phyloP scores from a whole-genome alignment of 1,140 invertebrate species.

The Leptonema lineaticorne region DNA sequence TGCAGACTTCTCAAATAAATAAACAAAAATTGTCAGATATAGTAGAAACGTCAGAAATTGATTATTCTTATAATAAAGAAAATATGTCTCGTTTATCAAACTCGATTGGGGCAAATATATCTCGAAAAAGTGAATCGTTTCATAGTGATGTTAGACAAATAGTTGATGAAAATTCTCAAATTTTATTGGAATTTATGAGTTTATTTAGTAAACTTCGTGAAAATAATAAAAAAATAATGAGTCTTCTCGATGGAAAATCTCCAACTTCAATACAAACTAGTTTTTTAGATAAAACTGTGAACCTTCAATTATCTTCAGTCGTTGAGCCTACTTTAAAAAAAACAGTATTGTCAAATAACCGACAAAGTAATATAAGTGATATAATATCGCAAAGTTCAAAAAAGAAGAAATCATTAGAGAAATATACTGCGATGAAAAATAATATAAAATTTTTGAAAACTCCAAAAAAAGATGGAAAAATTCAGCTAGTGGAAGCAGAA shows the following conservation, averaged over 20 bases:
- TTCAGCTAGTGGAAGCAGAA: neutral
- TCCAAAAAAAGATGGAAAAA: conserved; percentile 16
- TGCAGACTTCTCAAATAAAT: neutral
- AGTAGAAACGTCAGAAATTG: too few relatives aligned
- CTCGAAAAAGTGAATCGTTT: neutral
- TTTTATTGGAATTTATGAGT: neutral
- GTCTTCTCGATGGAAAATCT: neutral
- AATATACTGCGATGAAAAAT: conserved; percentile 27
- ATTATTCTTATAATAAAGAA: neutral
- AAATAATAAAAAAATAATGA: conserved; percentile 1
- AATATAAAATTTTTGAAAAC: conserved; percentile 36
- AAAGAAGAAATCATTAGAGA: conserved; percentile 25
- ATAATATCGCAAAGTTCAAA: neutral
- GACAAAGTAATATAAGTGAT: neutral
- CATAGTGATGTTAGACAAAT: neutral
- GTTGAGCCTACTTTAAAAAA: neutral
- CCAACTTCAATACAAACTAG: neutral
- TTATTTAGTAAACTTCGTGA: neutral
- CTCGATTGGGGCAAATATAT: neutral
- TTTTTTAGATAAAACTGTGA: neutral
- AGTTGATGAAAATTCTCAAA: neutral
- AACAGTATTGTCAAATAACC: neutral
- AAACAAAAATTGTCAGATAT: neutral
- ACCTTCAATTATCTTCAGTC: neutral
- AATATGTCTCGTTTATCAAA: neutral